Conservation (phyloP, 2,888 invertebrate species). For the Prosopocoilus inquinatus region DNA sequence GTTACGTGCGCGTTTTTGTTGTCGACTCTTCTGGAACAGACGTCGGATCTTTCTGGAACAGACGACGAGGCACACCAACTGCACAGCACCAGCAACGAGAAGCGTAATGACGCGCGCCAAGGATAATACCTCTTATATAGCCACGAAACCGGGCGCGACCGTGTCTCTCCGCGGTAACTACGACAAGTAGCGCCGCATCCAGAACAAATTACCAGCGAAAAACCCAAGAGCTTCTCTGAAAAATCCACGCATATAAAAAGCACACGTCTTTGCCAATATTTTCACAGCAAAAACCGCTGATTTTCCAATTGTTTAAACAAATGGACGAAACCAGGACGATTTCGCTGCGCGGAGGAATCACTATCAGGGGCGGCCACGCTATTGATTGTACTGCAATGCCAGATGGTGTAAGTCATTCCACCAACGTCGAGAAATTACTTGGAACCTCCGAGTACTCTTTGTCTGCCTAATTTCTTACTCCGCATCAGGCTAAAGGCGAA, state of each 20-base stretch:
- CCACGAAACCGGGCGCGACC: not conserved
- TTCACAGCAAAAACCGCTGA: too few species aligned
- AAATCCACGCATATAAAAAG: too few species aligned
- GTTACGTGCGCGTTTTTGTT: not conserved
- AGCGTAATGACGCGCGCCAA: slow-evolving; percentile 7
- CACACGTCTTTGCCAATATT: too few species aligned
- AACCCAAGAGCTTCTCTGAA: too few species aligned
- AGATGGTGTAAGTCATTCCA: not conserved
- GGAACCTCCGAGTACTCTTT: too few species aligned
- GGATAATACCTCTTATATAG: slow-evolving; percentile 4
- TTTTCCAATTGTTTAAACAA: too few species aligned
- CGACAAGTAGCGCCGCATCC: slow-evolving; percentile 10
- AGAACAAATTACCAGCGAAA: not conserved
- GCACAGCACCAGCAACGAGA: not conserved
- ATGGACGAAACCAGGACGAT: too few species aligned
- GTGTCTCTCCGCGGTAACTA: not conserved
- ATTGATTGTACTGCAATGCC: slow-evolving; percentile 3
- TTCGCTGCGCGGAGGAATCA: slow-evolving; percentile 8
- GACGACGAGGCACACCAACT: not conserved
- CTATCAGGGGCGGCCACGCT: slow-evolving; percentile 1
- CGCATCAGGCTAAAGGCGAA: too few species aligned
- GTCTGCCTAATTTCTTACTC: too few species aligned
- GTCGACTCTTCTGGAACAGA: slow-evolving; percentile 5
- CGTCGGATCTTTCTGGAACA: not conserved
- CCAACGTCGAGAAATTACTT: not conserved